These are phyloP conservation scores for Eurosta solidaginis DNA, from an alignment of 1,140 invertebrate species.

Conservation along the genomic window DNA sequence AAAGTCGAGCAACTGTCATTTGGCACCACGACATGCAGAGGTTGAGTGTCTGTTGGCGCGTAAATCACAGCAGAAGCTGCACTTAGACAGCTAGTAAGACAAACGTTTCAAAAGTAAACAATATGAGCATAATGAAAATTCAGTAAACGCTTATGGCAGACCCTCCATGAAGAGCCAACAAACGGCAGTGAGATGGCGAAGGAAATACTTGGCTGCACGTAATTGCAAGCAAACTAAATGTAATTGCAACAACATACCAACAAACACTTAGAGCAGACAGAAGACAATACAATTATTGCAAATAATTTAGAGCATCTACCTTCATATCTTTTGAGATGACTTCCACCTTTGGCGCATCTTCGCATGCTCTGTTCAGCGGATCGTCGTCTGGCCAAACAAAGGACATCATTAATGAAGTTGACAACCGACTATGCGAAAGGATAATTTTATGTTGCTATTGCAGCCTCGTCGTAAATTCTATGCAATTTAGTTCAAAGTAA, in stretches of 20 bases:
- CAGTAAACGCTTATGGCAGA: constrained; percentile 36
- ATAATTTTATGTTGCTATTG: constrained; percentile 34
- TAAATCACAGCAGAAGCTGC: constrained; percentile 5
- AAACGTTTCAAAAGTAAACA: not conserved
- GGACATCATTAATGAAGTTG: constrained; percentile 16
- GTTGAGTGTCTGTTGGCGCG: not conserved
- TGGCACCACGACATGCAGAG: not conserved
- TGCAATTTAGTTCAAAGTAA: constrained; percentile 56
- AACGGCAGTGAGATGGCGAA: constrained; percentile 51
- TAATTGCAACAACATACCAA: not conserved
- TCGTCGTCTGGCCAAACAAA: not conserved
- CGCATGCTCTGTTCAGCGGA: not conserved
- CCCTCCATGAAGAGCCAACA: constrained; percentile 41
- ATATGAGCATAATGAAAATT: constrained; percentile 46
- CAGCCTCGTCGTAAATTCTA: constrained; percentile 52
- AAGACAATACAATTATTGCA: constrained; percentile 50
- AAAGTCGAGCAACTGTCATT: constrained; percentile 56
- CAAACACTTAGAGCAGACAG: constrained; percentile 2
- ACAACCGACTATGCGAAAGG: not conserved
- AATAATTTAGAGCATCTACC: constrained; percentile 58
- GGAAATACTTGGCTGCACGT: not conserved
- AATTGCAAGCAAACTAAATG: not conserved
- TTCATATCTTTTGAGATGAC: no score
- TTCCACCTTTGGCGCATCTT: constrained; percentile 12
- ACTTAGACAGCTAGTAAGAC: not conserved